Evolutionary conservation across 2,113 vertebrate species (phyloP).

Genomic region (Rhynchomys soricoides): DNA sequence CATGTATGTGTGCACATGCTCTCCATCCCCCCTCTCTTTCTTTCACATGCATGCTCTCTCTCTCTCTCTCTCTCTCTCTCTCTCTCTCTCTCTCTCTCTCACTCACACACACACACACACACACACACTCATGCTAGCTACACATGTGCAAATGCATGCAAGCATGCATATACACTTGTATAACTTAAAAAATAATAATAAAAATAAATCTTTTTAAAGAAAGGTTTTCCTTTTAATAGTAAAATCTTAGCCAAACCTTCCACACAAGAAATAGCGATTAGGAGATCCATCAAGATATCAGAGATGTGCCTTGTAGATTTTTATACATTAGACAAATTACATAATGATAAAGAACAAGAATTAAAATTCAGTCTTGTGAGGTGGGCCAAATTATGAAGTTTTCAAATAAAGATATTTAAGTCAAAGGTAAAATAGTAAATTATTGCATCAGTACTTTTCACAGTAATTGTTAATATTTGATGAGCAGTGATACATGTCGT

Average conservation of each 20-base stretch:
- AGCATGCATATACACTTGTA: not conserved
- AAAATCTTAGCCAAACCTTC: constrained; percentile 8
- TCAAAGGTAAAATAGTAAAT: not conserved
- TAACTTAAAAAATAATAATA: not conserved
- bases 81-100: too few relatives aligned
- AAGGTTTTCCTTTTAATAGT: not conserved
- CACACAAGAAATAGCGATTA: not conserved
- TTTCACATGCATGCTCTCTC: too few relatives aligned
- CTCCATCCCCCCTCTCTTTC: too few relatives aligned
- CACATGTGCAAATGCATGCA: not conserved
- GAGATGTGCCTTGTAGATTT: not conserved
- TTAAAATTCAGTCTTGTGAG: not conserved
- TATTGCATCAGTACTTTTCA: not conserved
- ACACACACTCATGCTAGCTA: not conserved
- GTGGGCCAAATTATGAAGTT: not conserved
- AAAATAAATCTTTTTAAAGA: not conserved
- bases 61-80: too few relatives aligned
- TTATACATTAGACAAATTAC: not conserved
- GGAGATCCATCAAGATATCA: not conserved
- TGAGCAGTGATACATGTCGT: not conserved
- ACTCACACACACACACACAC: not conserved
- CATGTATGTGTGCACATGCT: not conserved
- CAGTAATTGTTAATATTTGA: not conserved
- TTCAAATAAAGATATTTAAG: not conserved
- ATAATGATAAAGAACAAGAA: not conserved